A percentile compares a stretch with the other conserved stretches of the same genome.
phyloP scores from a whole-genome alignment of 1,140 invertebrate genomes.

The Pseudoatta argentina region DNA sequence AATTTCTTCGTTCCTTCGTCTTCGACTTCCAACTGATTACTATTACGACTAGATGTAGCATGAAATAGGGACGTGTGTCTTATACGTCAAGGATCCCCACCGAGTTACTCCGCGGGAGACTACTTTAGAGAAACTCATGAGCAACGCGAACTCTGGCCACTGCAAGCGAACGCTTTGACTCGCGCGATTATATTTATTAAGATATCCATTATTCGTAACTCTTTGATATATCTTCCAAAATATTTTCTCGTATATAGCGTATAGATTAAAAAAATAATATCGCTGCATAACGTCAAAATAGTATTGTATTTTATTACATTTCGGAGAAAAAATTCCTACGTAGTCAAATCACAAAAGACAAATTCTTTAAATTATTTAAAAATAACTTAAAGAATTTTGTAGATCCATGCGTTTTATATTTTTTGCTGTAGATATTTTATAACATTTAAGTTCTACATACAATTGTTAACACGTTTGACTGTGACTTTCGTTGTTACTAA shows the following conservation, averaged over 20 bases:
- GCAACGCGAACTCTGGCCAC: neutral
- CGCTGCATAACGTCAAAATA: neutral
- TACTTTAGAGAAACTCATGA: conserved; percentile 27
- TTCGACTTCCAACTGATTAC: conserved; percentile 76
- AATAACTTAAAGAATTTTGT: neutral
- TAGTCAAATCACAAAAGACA: neutral
- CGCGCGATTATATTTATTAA: conserved; percentile 42
- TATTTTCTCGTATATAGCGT: neutral
- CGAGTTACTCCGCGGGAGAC: conserved; percentile 30
- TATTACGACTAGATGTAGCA: conserved; percentile 74
- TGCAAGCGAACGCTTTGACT: neutral
- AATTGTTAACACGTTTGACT: neutral
- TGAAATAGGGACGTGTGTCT: conserved; percentile 59
- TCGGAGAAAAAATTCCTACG: neutral
- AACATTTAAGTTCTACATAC: neutral
- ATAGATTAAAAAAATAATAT: conserved; percentile 26
- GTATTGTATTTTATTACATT: neutral
- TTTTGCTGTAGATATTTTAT: neutral
- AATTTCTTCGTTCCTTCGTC: conserved; percentile 42
- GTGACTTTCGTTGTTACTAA: too few species aligned
- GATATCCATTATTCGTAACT: neutral
- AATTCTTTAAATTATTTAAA: conserved; percentile 8
- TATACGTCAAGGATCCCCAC: conserved; percentile 52
- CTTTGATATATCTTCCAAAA: neutral
- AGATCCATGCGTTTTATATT: neutral